These are phyloP conservation scores for Diarsia brunnea DNA, from an alignment of 2,888 invertebrate genomes.

Conservation along the genomic window DNA sequence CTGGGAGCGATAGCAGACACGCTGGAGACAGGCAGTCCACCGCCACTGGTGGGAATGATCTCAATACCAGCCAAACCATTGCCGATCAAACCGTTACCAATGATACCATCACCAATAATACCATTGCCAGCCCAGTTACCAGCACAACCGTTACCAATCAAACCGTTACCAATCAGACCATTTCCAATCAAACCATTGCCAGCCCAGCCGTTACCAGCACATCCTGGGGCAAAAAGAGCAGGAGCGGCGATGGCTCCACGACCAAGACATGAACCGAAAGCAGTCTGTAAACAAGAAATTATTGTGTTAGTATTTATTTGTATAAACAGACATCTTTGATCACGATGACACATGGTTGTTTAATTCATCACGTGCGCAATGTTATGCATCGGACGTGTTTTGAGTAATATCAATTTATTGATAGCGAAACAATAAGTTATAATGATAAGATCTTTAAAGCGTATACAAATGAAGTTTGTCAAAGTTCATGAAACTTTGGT, in stretches of 20 bases:
- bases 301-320: too few relatives aligned
- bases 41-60: conserved; percentile 54
- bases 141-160: neutral
- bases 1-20: conserved; percentile 47
- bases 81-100: conserved; percentile 9
- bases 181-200: neutral
- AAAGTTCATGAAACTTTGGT: too few relatives aligned
- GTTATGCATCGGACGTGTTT: too few relatives aligned
- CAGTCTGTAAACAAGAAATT: neutral
- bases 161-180: neutral
- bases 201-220: neutral
- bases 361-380: too few relatives aligned
- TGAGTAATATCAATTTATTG: too few relatives aligned
- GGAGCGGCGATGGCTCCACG: neutral
- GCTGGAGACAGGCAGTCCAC: conserved; percentile 53
- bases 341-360: too few relatives aligned
- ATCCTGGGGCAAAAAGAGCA: neutral
- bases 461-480: too few relatives aligned
- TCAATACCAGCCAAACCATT: conserved; percentile 53
- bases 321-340: too few relatives aligned
- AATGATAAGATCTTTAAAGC: too few relatives aligned
- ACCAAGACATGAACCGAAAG: neutral
- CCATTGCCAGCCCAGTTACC: conserved; percentile 8
- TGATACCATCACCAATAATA: neutral
- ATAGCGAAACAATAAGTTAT: too few relatives aligned